A percentile compares a stretch with the other conserved stretches of the same genome.
phyloP scores from a whole-genome alignment of 2,113 vertebrate species.

The Halichoeres trimaculatus region DNA sequence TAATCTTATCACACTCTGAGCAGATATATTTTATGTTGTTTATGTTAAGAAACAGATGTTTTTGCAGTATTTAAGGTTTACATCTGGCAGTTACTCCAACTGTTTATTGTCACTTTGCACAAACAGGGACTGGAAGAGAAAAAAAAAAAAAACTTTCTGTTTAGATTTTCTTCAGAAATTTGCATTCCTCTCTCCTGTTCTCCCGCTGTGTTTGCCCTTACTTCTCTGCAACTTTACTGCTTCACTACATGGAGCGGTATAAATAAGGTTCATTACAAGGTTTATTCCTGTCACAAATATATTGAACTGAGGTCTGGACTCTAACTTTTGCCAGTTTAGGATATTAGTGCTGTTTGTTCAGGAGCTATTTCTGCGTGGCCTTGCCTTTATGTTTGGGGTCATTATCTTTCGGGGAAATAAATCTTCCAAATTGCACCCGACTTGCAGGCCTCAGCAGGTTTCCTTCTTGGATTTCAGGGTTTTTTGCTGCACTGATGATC shows the following conservation, averaged over 20 bases:
- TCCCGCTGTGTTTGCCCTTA: neutral
- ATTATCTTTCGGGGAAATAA: neutral
- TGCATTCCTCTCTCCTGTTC: too few species aligned
- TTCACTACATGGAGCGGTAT: neutral
- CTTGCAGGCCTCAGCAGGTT: neutral
- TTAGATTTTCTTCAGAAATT: too few species aligned
- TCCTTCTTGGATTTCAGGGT: neutral
- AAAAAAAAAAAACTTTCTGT: too few species aligned
- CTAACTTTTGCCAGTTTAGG: neutral
- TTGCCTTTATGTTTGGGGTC: neutral
- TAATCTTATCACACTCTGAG: too few species aligned
- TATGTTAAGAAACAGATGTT: too few species aligned
- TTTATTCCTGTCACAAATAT: neutral
- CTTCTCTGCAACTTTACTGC: neutral
- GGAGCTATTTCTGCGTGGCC: neutral
- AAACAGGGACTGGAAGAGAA: too few species aligned
- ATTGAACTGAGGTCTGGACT: neutral
- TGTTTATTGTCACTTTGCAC: too few species aligned
- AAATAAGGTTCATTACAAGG: neutral
- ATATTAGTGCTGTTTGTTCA: neutral
- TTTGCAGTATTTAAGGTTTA: too few species aligned
- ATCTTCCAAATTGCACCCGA: conserved; percentile 2
- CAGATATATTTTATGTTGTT: too few species aligned
- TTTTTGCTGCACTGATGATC: neutral
- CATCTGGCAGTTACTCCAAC: too few species aligned